A percentile compares a stretch with the other conserved stretches of the same genome.
These are phyloP conservation scores for Pherbina coryleti DNA, from an alignment of 2,888 invertebrate genomes.

Conservation along the genomic window DNA sequence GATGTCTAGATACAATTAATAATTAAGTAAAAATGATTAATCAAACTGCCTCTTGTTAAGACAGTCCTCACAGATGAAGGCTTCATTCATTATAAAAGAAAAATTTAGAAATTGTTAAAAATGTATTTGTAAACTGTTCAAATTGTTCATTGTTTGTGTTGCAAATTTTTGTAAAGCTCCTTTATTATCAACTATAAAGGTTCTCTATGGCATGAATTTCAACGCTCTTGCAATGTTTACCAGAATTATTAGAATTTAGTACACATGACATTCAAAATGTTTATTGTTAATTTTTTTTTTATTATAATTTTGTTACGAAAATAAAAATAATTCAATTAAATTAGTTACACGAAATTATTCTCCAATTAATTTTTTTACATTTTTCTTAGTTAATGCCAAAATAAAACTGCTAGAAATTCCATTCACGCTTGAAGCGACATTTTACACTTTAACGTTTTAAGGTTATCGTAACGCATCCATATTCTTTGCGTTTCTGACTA, in stretches of 20 bases:
- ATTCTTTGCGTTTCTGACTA: slow-evolving; percentile 40
- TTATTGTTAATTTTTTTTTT: not conserved
- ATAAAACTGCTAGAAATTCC: not conserved
- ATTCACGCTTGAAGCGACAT: not conserved
- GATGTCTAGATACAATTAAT: slow-evolving; percentile 53
- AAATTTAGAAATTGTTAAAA: not conserved
- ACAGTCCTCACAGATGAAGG: not conserved
- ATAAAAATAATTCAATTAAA: not conserved
- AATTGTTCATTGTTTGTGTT: not conserved
- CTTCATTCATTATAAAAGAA: not conserved
- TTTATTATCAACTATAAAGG: not conserved
- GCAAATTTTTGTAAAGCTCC: not conserved
- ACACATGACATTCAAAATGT: not conserved
- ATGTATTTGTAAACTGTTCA: not conserved
- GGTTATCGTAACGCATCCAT: not conserved
- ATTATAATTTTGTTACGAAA: not conserved
- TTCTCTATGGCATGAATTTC: not conserved
- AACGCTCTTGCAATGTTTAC: not conserved
- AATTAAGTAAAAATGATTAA: not conserved
- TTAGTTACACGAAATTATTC: not conserved
- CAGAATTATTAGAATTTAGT: not conserved
- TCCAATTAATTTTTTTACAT: too few species aligned
- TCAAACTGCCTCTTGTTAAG: not conserved
- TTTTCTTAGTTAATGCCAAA: too few species aligned
- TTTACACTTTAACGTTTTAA: not conserved